Evolutionary conservation across 2,113 vertebrate genomes (phyloP), one percentile per base, ranked within the genome.

Genomic region (Lasiurus cinereus): DNA sequence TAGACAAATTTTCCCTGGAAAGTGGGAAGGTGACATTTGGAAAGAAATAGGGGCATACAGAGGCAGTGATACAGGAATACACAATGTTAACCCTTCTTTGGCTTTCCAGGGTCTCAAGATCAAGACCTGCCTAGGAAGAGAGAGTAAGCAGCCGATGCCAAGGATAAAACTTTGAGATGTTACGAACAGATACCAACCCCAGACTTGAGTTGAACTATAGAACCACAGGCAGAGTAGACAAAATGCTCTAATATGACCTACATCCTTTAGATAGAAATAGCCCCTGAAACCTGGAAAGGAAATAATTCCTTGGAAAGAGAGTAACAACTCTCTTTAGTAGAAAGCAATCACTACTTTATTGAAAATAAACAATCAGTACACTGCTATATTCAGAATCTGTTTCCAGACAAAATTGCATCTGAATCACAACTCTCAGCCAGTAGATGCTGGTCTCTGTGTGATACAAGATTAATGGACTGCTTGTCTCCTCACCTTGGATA

Each of bases 21-120:
- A 80, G 90, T 56, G 73, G 94, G 66, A 79, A 89, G 90, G 83
- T 95, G 86, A 92, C 31, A 77, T 33, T 2, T 85, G 88, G 72
- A 59, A 36, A 88, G 22, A 95, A 33, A 70, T 0, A 9, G 12
- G 48, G 50, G 36, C 52, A 62, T 19, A 70, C 27, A 54, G 4
- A 89, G n/a, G 19, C 27, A 33, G 19, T 15, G 36, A 91, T 9
- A 59, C 4, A 43, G 12, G 69, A n/a, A 74, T 27, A 33, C 67
- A 86, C n/a, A 12, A 54, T 27, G 80, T 96, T 96, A 62, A 62
- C 24, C n/a, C 88, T 74, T 94, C 89, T 67, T 70, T 83, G 22
- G 90, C 96, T 97, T 97, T 98, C 97, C 90, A 94, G 92, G 90
- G 96, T 94, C 36, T 96, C 48, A 96, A 94, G 97, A 95, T 97